A percentile compares a stretch with the other conserved stretches of the same genome.
phyloP scores from a whole-genome alignment of 2,888 invertebrate species.

The Tenthredo amoena region DNA sequence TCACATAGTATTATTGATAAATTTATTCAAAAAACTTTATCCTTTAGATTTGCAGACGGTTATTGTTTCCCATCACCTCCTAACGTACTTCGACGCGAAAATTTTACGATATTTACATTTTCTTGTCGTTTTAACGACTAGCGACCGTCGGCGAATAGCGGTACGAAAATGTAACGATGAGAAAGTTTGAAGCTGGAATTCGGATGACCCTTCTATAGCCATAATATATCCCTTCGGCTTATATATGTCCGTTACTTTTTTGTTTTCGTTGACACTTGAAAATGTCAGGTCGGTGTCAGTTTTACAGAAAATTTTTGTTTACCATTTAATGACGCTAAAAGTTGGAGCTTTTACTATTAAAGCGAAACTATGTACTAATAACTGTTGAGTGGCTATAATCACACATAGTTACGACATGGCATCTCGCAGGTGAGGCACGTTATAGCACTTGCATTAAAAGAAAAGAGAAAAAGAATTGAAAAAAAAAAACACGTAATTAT shows the following conservation, averaged over 20 bases:
- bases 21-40: too few relatives aligned
- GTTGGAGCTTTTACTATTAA: slow-evolving; percentile 54
- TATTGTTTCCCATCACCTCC: not conserved
- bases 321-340: slow-evolving; percentile 31
- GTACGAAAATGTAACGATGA: slow-evolving; percentile 39
- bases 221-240: slow-evolving; percentile 38
- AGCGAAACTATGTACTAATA: slow-evolving; percentile 68
- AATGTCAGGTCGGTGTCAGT: slow-evolving; percentile 55
- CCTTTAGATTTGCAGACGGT: not conserved
- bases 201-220: slow-evolving; percentile 41
- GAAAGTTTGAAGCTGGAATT: slow-evolving; percentile 5
- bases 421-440: slow-evolving; percentile 76
- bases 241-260: slow-evolving; percentile 35
- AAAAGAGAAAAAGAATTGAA: slow-evolving; percentile 56
- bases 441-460: slow-evolving; percentile 64
- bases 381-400: slow-evolving; percentile 65
- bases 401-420: slow-evolving; percentile 73
- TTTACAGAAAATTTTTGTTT: not conserved
- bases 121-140: slow-evolving; percentile 18
- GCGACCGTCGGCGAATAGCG: slow-evolving; percentile 38
- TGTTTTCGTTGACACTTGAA: slow-evolving; percentile 54
- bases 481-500: slow-evolving; percentile 54
- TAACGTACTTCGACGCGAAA: not conserved
- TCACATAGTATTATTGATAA: not conserved
- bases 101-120: not conserved